Percentiles rank a stretch among this genome's conserved stretches.
Conservation (phyloP, 2,797 vertebrate genomes). For the Sebastes taczanowskii region DNA sequence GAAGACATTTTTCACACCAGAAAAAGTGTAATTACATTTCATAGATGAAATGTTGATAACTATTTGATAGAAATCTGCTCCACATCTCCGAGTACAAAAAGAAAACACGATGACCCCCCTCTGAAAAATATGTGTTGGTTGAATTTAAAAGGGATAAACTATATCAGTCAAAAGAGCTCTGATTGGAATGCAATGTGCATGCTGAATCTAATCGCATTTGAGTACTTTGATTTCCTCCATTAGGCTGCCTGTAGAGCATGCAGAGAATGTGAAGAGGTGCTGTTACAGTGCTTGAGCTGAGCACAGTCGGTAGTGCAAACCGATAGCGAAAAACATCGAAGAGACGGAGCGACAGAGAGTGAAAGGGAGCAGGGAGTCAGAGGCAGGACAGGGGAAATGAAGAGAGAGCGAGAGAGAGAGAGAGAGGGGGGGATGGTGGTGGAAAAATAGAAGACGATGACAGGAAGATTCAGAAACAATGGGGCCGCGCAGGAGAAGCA, state of each 20-base stretch:
- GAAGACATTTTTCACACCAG: conserved; percentile 56
- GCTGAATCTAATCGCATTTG: conserved; percentile 74
- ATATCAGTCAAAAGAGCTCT: conserved; percentile 57
- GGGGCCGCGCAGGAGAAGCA: conserved; percentile 6
- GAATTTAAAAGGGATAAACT: conserved; percentile 43
- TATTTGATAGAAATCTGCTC: conserved; percentile 47
- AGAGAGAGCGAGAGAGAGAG: neutral
- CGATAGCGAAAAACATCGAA: conserved; percentile 43
- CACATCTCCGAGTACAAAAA: conserved; percentile 23
- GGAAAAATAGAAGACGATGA: conserved; percentile 14
- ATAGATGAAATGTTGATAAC: conserved; percentile 59
- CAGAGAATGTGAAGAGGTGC: conserved; percentile 68
- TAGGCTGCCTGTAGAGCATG: conserved; percentile 76
- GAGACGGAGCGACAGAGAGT: conserved; percentile 25
- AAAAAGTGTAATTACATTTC: conserved; percentile 64
- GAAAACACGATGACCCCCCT: conserved; percentile 1
- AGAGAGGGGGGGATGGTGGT: neutral
- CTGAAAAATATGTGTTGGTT: conserved; percentile 7
- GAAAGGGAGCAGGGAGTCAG: conserved; percentile 29
- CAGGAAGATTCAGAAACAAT: conserved; percentile 51
- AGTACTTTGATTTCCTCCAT: conserved; percentile 81
- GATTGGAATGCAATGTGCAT: conserved; percentile 69
- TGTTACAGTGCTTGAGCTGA: conserved; percentile 52
- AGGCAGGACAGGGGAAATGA: conserved; percentile 7
- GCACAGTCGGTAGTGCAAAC: conserved; percentile 37